Base-by-base conservation (phyloP, 2,888 invertebrate genomes). In the Cosmopolites sordidus region DNA sequence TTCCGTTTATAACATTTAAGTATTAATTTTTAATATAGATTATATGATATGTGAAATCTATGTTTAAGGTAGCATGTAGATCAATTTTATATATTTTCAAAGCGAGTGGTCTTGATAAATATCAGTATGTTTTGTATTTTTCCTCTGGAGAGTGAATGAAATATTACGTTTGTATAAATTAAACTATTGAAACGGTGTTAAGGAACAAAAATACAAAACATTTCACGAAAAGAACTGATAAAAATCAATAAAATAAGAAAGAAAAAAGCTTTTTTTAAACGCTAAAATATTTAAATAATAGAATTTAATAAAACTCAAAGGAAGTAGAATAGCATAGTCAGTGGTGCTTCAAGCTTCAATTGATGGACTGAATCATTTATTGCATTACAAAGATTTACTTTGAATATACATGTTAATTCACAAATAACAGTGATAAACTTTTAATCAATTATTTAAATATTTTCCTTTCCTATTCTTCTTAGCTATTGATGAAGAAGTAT, bases 281-380 rank as follows among this genome's bases (percentile, higher is more conserved):
- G 22, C 22, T 22, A 22, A 22, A 8, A 6, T 5, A 33, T n/a
- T 27, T 5, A 9, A 27, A 9, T 27, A 27, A 27, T 27, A 27
- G 27, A 6, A 6, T 6, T 3, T 33, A 33, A 33, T 5, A 40
- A 12, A 42, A 17, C 27, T 29, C 14, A 43, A 43, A 43, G 11
- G 6, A 42, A 12, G 29, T 48, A 30, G 48, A 42, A 61, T 62
- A 63, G 33, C 2, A 63, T 61, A 63, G 62, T 62, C 62, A 63
- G 54, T 54, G 54, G 54, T 39, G 54, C 59, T 49, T 49, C 9
- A n/a, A 38, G 49, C 49, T 56, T 62, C 59, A 58, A 61, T 60
- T 59, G 60, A 63, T 62, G 61, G 61, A 61, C 61, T 60, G 59
- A 59, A 60, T 58, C 55, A 57, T 63, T 33, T 9, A 33, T 11